Evolutionary conservation across 2,113 vertebrate genomes (phyloP), one percentile per base, ranked within the genome.

Genomic region (Rhinogobius similis): DNA sequence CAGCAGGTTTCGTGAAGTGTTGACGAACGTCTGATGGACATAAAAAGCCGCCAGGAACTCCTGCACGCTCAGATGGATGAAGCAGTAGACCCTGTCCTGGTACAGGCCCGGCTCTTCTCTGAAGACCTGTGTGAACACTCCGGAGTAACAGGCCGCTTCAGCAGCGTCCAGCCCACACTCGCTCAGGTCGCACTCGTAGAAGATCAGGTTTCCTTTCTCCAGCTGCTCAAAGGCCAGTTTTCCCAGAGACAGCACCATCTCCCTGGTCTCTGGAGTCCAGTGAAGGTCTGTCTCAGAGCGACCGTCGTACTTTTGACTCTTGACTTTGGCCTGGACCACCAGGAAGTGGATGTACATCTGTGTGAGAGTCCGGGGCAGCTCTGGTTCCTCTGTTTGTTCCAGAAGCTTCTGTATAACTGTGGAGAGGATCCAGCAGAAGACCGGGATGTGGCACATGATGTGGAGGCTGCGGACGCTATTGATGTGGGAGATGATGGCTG

Each of bases 41-140:
- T 84, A 50, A 70, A 84, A 75, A 78, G 82, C 78, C 67, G 82
- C 82, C 56, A 84, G 56, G 73, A 84, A 84, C 75, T 84, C 82
- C 58, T 84, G 82, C 58, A 84, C 66, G 24, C 32, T 77, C 77
- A 79, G 77, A 64, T 84, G 82, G 65, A 83, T 11, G 9, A 82
- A 82, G 63, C 67, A 63, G 67, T 70, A 74, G 14, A 74, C 53
- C 63, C 56, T 79, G 38, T 70, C 50, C 77, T 71, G 72, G 77
- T 71, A 32, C 14, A 68, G 43, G 0, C 68, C 64, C 18, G 65
- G 48, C 52, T 78, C 69, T 41, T 68, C 70, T 58, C 58, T 78
- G 23, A 72, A 78, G 50, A 78, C 56, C 70, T 72, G 69, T 23
- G 76, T 78, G 65, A 78, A 72, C 5, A 78, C 56, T 71, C 68